Base-by-base conservation (phyloP, 2,113 vertebrate species). In the Grantiella picta region DNA sequence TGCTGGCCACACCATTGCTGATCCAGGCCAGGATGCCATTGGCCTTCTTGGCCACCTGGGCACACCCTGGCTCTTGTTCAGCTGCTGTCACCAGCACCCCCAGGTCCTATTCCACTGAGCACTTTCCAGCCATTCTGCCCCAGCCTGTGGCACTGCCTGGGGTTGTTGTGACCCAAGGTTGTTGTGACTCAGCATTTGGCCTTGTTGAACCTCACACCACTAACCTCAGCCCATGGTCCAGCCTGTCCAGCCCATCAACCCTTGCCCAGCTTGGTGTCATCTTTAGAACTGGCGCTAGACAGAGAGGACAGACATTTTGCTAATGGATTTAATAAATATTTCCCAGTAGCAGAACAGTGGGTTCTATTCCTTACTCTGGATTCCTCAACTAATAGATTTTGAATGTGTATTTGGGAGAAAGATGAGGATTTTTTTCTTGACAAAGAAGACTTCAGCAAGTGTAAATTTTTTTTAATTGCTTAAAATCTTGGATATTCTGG, bases 261-360 rank as follows among this genome's bases (percentile, higher is more conserved):
- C 0, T 4, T 0, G 0, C 24, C 1, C 9, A 38, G 0, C 5
- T 22, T 20, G 5, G 15, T 71, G 38, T 80, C 1, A 1, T 71
- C 38, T 71, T 13, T 42, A 45, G 22, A 76, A 18, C 0, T 61
- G 9, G 11, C 61, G 52, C 45, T 92, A 50, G 31, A 38, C 25
- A 38, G 20, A 54, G 33, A 73, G 21, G 9, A 69, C 22, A 71
- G 18, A 9, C 2, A 36, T 72, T 85, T 90, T 92, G 35, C 16
- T 91, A 49, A 59, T 44, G 7, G 38, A 45, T 65, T 82, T 86
- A 36, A 63, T 54, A 87, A 84, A 50, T 72, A 52, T 64, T 82
- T 94, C 12, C 40, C 94, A 28, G 18, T 64, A 83, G 7, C 7
- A 80, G 20, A 92, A 45, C 6, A 52, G 15, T 40, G 28, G 8